Evolutionary conservation across 2,888 invertebrate species (phyloP), one percentile per base, ranked within the genome.

Genomic region (Platynereis dumerilii): DNA sequence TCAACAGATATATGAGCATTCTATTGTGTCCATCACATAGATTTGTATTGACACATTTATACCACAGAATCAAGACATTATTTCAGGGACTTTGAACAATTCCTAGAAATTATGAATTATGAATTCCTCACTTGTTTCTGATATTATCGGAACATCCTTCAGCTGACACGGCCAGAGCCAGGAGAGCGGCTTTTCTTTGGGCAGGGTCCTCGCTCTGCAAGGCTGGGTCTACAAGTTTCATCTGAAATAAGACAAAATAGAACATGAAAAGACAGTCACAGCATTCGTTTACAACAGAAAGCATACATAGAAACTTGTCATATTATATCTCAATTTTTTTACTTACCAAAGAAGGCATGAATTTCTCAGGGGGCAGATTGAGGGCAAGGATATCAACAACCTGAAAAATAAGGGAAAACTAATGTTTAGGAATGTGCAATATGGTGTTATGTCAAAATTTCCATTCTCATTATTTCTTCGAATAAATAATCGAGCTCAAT

Each of bases 71-170:
- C n/a, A n/a, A n/a, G n/a, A n/a, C n/a, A n/a, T n/a, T n/a, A n/a
- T n/a, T n/a, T n/a, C n/a, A n/a, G n/a, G n/a, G n/a, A n/a, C n/a
- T n/a, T n/a, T n/a, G n/a, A n/a, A n/a, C n/a, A n/a, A n/a, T n/a
- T n/a, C n/a, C n/a, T n/a, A n/a, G n/a, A n/a, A n/a, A n/a, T n/a
- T n/a, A n/a, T n/a, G n/a, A n/a, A n/a, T n/a, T n/a, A n/a, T n/a
- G n/a, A n/a, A n/a, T n/a, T n/a, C n/a, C 75, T 71, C 75, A 91
- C 83, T 91, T 91, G 66, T 85, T 87, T 71, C 90, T 86, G 58
- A 92, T 90, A 68, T 89, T 88, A 75, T 92, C 91, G 0, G 91
- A 88, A 78, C 92, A 92, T 0, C 92, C 92, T 84, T 92, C 92
- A 1, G 91, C 90, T 66, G 91, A 86, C 26, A 92, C 90, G 24